Evolutionary conservation across 1,140 invertebrate genomes (phyloP).

Genomic region (Luehdorfia chinensis): DNA sequence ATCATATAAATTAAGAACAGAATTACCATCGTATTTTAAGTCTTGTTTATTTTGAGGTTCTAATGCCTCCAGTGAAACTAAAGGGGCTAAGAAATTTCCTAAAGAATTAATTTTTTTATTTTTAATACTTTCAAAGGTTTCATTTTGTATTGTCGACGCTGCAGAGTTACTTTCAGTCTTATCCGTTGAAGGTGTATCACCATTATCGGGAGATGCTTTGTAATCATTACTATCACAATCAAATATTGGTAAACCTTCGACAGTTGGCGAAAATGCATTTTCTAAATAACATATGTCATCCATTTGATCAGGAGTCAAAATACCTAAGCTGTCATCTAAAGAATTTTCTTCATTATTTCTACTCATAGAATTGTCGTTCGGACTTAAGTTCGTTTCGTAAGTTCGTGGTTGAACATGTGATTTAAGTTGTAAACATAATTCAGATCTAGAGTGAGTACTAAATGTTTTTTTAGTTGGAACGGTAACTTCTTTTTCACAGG

Average conservation of each 20-base stretch:
- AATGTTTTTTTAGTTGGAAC: constrained; percentile 51
- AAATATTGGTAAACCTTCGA: constrained; percentile 70
- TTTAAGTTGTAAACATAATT: constrained; percentile 65
- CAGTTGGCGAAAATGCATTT: constrained; percentile 79
- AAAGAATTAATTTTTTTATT: constrained; percentile 29
- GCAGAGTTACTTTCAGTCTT: constrained; percentile 72
- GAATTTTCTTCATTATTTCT: constrained; percentile 85
- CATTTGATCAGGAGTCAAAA: constrained; percentile 92
- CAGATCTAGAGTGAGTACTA: constrained; percentile 62
- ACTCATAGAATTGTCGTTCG: constrained; percentile 68
- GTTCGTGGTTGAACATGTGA: constrained; percentile 50
- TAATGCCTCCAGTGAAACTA: constrained; percentile 46
- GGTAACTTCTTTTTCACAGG: constrained; percentile 61
- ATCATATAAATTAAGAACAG: constrained; percentile 24
- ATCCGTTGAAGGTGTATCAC: constrained; percentile 73
- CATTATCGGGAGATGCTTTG: constrained; percentile 65
- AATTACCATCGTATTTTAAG: constrained; percentile 19
- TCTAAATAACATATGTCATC: constrained; percentile 81
- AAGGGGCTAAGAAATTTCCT: constrained; percentile 40
- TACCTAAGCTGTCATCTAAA: constrained; percentile 89
- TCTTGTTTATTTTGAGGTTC: constrained; percentile 31
- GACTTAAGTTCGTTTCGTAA: constrained; percentile 61
- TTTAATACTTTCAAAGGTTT: constrained; percentile 51
- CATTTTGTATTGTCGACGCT: constrained; percentile 71
- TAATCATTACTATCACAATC: constrained; percentile 60